Evolutionary conservation across 2,113 vertebrate genomes (phyloP).

Genomic region (Ahaetulla prasina): DNA sequence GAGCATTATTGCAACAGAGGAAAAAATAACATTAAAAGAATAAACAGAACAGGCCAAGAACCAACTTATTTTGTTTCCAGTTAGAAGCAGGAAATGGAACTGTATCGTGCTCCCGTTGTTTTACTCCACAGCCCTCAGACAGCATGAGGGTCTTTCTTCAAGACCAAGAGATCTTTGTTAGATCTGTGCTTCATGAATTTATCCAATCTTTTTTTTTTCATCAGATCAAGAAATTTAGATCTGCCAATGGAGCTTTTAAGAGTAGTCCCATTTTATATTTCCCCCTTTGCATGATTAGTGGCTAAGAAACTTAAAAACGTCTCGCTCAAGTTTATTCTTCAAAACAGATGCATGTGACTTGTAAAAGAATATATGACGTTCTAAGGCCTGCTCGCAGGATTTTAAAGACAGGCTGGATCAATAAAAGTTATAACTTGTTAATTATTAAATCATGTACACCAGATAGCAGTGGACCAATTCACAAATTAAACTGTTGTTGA

Average conservation of each 20-base stretch:
- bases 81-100: not conserved
- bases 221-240: not conserved
- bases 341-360: not conserved
- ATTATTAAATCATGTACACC: not conserved
- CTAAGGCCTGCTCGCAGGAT: not conserved
- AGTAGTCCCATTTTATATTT: not conserved
- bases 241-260: not conserved
- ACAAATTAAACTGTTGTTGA: not conserved
- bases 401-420: not conserved
- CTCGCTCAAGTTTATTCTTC: not conserved
- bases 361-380: not conserved
- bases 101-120: not conserved
- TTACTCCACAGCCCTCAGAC: not conserved
- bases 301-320: not conserved
- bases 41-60: not conserved
- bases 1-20: not conserved
- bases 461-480: not conserved
- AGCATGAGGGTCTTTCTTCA: not conserved
- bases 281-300: not conserved
- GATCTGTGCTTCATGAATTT: not conserved
- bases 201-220: not conserved
- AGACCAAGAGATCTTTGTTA: not conserved
- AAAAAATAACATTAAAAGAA: not conserved
- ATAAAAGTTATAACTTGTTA: not conserved
- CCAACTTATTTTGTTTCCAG: not conserved